Conservation (phyloP, 2,888 invertebrate species). For the Rotaria sp. region DNA sequence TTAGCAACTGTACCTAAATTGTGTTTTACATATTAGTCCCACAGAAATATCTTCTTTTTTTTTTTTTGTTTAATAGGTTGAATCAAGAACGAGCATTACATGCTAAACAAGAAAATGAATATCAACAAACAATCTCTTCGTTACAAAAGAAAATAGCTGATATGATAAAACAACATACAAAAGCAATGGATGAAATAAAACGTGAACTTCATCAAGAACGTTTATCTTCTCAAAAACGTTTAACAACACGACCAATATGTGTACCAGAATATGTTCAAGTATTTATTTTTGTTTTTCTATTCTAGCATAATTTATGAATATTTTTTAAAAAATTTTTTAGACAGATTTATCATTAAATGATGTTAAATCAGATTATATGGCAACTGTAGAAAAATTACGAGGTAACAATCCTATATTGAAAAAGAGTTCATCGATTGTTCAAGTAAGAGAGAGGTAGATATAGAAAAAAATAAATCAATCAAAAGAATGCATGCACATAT, state of each 20-base stretch:
- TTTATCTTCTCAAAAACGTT: background rate
- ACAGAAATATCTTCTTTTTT: too few relatives aligned
- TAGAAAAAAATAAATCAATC: background rate
- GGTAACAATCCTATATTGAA: conserved; percentile 23
- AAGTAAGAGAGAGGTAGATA: conserved; percentile 27
- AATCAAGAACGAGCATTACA: background rate
- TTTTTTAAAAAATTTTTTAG: background rate
- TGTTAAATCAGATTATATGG: background rate
- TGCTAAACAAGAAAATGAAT: conserved; percentile 26
- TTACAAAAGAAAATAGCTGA: conserved; percentile 21
- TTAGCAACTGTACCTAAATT: too few relatives aligned
- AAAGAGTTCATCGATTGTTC: conserved; percentile 19
- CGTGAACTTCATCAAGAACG: conserved; percentile 8
- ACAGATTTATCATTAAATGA: background rate
- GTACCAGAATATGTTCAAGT: conserved; percentile 23
- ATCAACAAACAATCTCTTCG: conserved; percentile 4
- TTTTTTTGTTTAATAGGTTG: background rate
- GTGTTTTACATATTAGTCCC: too few relatives aligned
- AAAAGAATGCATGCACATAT: background rate
- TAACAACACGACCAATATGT: background rate
- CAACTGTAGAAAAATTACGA: conserved; percentile 20
- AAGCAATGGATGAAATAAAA: conserved; percentile 18
- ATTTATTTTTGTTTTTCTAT: background rate
- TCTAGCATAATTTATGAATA: too few relatives aligned
- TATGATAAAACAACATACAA: conserved; percentile 22